These are phyloP conservation scores for Oreotragus oreotragus DNA, from an alignment of 2,113 vertebrate species.

Conservation along the genomic window DNA sequence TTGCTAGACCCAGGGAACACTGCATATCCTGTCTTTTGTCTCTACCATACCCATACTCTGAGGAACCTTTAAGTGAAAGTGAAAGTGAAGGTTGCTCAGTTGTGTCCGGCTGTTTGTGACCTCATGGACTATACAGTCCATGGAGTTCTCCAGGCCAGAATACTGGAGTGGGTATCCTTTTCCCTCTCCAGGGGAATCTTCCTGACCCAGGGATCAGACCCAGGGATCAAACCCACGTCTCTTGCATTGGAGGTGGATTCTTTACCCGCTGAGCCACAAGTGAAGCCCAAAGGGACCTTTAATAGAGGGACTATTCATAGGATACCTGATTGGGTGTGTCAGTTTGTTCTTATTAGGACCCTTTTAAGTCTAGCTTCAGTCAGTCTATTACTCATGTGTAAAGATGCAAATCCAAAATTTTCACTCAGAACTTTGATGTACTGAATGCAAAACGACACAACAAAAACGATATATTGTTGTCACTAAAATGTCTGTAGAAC, in stretches of 20 bases:
- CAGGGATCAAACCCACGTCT: not conserved
- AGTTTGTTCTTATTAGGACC: not conserved
- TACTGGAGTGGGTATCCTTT: not conserved
- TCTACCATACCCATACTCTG: not conserved
- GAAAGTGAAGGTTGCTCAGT: not conserved
- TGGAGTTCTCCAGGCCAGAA: not conserved
- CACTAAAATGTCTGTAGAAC: not conserved
- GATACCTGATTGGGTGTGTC: not conserved
- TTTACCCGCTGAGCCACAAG: not conserved
- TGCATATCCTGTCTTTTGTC: not conserved
- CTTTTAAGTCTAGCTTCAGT: not conserved
- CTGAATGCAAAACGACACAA: not conserved
- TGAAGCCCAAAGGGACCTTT: not conserved
- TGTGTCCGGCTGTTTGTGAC: not conserved
- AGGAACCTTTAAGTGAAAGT: not conserved
- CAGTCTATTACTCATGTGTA: not conserved
- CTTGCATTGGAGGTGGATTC: not conserved
- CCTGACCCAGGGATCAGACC: not conserved
- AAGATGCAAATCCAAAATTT: not conserved
- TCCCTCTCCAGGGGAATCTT: not conserved
- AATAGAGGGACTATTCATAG: not conserved
- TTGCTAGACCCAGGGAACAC: not conserved
- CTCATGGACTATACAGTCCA: not conserved
- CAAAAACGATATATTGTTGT: not conserved
- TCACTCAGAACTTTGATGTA: not conserved